A percentile compares a stretch with the other conserved stretches of the same genome.
These are phyloP conservation scores for Eumaeus atala DNA, from an alignment of 1,140 invertebrate species.

Conservation along the genomic window DNA sequence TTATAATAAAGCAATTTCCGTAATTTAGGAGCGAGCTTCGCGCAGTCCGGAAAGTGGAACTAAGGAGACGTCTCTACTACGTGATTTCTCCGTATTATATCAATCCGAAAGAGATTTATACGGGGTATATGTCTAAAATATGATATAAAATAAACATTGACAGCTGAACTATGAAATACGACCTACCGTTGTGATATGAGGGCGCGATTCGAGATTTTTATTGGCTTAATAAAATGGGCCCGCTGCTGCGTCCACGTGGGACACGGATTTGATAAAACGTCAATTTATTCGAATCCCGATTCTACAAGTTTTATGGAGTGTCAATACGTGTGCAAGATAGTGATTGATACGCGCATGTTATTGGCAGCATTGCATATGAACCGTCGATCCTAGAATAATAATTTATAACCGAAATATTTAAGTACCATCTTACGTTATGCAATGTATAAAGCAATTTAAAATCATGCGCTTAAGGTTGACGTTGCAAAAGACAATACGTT, in stretches of 20 bases:
- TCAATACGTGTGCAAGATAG: slow-evolving; percentile 23
- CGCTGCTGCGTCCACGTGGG: slow-evolving; percentile 53
- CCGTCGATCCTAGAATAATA: too few species aligned
- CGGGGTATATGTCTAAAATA: slow-evolving; percentile 69
- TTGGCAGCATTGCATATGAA: too few species aligned
- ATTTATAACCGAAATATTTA: too few species aligned
- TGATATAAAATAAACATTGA: slow-evolving; percentile 75
- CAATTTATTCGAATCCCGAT: slow-evolving; percentile 69
- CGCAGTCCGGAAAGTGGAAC: too few species aligned
- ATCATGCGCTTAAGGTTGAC: too few species aligned
- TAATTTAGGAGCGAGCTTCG: too few species aligned
- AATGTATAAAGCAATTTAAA: too few species aligned
- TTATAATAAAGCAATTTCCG: too few species aligned
- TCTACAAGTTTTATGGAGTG: slow-evolving; percentile 69
- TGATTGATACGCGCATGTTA: too few species aligned
- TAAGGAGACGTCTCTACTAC: slow-evolving; percentile 27
- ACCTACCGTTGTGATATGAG: slow-evolving; percentile 68
- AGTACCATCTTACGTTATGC: too few species aligned
- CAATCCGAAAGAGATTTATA: slow-evolving; percentile 68
- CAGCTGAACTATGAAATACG: slow-evolving; percentile 73
- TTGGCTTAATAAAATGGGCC: slow-evolving; percentile 67
- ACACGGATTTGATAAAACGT: slow-evolving; percentile 71
- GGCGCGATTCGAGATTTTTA: slow-evolving; percentile 69
- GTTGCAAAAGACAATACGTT: too few species aligned
- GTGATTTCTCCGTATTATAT: slow-evolving; percentile 68